Evolutionary conservation across 2,888 invertebrate genomes (phyloP), one percentile per base, ranked within the genome.

Genomic region (Zaprionus obscuricornis): DNA sequence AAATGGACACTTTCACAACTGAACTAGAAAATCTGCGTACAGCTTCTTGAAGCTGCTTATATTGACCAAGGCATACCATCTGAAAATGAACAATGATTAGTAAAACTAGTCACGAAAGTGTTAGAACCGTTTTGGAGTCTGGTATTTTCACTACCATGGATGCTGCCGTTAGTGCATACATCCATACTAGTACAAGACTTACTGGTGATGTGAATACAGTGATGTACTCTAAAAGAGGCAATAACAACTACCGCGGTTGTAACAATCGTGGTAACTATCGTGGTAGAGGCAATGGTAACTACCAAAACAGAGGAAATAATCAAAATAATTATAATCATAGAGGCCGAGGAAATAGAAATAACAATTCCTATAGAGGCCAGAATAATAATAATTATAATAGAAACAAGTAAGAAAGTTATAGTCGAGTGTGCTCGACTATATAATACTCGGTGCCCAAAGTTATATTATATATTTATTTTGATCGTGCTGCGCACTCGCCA

Each of bases 141-240:
- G 29, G 29, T 29, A 3, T 29, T 29, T 8, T 7, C 29, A 29
- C 29, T 7, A 29, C 36, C 24, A 39, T 39, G 39, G 39, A 39
- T 39, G 39, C 24, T 13, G 39, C 39, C 13, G 24, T 39, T 13
- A 39, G 39, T 13, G 39, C 39, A 13, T 39, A 39, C 39, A 39
- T 39, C 24, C 22, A 24, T 13, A 39, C 39, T 13, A 39, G 39
- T 39, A 39, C 39, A 39, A 39, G 39, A 39, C 13, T 39, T 24
- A 11, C 11, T 22, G 22, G 22, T 22, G n/a, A n/a, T n/a, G n/a
- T n/a, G n/a, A n/a, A n/a, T n/a, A 22, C 22, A 22, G 16, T 33
- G 16, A 33, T 33, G 29, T 29, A 29, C 10, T 29, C 29, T n/a
- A 29, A 29, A n/a, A 29, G 29, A 29, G 29, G 29, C n/a, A n/a